A percentile compares a stretch with the other conserved stretches of the same genome.
phyloP scores from a whole-genome alignment of 1,140 invertebrate genomes.

The Ptiloglossa arizonensis region DNA sequence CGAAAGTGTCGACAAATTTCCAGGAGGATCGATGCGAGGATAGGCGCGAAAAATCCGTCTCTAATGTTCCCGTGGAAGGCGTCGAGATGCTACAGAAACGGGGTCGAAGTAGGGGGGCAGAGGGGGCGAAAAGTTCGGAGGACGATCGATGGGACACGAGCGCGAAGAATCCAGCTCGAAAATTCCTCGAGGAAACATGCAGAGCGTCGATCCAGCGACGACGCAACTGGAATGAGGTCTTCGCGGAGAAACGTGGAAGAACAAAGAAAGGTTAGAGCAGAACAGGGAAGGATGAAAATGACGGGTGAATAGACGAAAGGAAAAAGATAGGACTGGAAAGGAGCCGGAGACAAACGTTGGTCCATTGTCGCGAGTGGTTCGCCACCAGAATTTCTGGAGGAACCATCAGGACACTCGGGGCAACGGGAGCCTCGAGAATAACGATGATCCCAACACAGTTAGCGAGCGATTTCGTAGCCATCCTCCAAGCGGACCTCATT shows the following conservation, averaged over 20 bases:
- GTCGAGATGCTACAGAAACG: neutral
- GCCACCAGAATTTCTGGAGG: conserved; percentile 23
- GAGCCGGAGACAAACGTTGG: conserved; percentile 20
- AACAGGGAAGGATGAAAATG: too few species aligned
- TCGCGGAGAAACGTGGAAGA: too few species aligned
- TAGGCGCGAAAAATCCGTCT: neutral
- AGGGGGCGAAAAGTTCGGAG: conserved; percentile 1
- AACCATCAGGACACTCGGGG: neutral
- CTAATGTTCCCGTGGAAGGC: neutral
- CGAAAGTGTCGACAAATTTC: too few species aligned
- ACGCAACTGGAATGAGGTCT: neutral
- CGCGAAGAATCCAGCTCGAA: conserved; percentile 13
- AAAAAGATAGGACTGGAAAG: neutral
- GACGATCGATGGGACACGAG: conserved; percentile 21
- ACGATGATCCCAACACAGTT: conserved; percentile 38
- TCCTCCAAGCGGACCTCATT: conserved; percentile 33
- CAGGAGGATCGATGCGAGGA: neutral
- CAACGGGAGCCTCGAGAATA: conserved; percentile 17
- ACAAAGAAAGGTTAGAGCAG: neutral
- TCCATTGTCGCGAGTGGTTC: conserved; percentile 29
- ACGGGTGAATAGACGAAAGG: neutral
- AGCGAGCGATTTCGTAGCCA: conserved; percentile 28
- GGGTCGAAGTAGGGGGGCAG: neutral
- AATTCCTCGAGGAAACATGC: conserved; percentile 21
- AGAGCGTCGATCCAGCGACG: neutral